Percentiles rank a stretch among this genome's conserved stretches.
phyloP scores from a whole-genome alignment of 2,113 vertebrate genomes.

The Balaeniceps rex region DNA sequence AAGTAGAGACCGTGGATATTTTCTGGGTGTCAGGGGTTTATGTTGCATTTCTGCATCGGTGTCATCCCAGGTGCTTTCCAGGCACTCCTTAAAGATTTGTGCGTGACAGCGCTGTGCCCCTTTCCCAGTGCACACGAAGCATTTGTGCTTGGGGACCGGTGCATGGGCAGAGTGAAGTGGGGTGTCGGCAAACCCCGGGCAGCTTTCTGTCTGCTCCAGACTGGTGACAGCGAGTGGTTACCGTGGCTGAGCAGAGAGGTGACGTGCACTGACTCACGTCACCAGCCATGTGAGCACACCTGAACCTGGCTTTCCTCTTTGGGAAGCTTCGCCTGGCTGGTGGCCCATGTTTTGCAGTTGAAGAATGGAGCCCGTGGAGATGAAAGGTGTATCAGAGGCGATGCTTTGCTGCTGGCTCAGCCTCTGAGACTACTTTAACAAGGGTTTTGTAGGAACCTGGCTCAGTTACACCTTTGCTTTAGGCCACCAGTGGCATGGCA shows the following conservation, averaged over 20 bases:
- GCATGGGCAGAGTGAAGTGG: background rate
- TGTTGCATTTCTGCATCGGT: background rate
- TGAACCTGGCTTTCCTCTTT: background rate
- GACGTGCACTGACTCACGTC: rapidly evolving
- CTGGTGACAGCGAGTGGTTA: rapidly evolving
- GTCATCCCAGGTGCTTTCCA: background rate
- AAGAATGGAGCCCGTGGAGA: background rate
- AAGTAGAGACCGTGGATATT: background rate
- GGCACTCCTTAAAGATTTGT: background rate
- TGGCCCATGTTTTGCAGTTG: background rate
- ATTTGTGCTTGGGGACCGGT: background rate
- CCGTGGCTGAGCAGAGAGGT: background rate
- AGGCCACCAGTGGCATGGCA: background rate
- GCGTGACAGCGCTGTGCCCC: background rate
- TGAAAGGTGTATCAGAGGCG: background rate
- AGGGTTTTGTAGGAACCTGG: background rate
- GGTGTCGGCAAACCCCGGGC: background rate
- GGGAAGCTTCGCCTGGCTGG: background rate
- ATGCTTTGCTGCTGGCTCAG: background rate
- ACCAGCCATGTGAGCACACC: background rate
- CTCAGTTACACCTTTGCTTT: background rate
- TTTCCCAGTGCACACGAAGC: rapidly evolving
- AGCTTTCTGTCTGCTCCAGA: background rate
- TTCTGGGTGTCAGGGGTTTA: background rate
- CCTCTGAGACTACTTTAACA: background rate